phyloP scores from a whole-genome alignment of 2,113 vertebrate species.

The Pholis gunnellus region DNA sequence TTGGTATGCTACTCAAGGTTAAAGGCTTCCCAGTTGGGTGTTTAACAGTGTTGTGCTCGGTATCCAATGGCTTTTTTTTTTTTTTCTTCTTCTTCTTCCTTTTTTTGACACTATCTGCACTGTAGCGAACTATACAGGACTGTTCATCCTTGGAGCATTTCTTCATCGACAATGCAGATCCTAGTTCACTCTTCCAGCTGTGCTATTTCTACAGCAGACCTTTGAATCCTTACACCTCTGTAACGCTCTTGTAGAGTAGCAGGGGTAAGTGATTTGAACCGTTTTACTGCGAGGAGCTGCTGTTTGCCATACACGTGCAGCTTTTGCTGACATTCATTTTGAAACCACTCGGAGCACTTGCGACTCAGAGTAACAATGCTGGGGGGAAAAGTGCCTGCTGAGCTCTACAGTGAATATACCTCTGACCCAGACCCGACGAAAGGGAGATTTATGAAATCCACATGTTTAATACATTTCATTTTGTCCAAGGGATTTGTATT shows the following conservation, averaged over 20 bases:
- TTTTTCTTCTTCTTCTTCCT: neutral
- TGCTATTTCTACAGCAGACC: constrained; percentile 60
- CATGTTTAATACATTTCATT: constrained; percentile 89
- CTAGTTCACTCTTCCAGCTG: constrained; percentile 30
- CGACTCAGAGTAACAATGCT: constrained; percentile 72
- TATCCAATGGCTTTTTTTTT: constrained; percentile 34
- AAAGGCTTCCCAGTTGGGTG: constrained; percentile 79
- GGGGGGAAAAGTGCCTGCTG: constrained; percentile 71
- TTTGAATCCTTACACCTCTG: constrained; percentile 60
- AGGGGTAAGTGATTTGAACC: constrained; percentile 76
- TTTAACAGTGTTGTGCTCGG: constrained; percentile 67
- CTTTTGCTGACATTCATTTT: constrained; percentile 83
- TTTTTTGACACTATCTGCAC: constrained; percentile 50
- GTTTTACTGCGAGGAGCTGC: constrained; percentile 75
- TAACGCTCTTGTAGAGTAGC: constrained; percentile 71
- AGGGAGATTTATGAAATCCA: constrained; percentile 85
- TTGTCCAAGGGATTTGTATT: constrained; percentile 85
- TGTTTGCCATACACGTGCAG: constrained; percentile 69
- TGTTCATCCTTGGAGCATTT: constrained; percentile 47
- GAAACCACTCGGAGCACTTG: constrained; percentile 73
- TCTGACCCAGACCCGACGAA: constrained; percentile 79
- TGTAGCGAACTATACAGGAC: constrained; percentile 30
- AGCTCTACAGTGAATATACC: constrained; percentile 79
- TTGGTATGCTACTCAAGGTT: constrained; percentile 82
- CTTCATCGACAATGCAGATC: constrained; percentile 41